Conservation (phyloP, 2,113 vertebrate species). For the Onychostruthus taczanowskii region DNA sequence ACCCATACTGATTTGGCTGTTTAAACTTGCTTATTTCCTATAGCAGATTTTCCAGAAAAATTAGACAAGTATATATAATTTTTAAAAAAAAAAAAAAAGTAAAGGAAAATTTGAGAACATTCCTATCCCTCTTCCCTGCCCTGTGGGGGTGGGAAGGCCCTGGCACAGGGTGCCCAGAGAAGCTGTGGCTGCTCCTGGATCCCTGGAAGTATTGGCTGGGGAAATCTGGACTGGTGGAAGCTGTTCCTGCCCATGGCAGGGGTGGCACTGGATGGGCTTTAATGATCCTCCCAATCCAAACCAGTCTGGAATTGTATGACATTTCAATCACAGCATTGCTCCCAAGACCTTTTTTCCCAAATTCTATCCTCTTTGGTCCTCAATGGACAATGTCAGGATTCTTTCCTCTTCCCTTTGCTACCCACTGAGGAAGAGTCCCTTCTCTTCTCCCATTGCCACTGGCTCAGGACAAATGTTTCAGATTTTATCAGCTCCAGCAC, state of each 20-base stretch:
- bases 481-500: neutral
- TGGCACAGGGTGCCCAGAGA: neutral
- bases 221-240: accelerated
- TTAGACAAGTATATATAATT: accelerated
- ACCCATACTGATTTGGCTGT: neutral
- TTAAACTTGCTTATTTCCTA: neutral
- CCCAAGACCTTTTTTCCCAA: neutral
- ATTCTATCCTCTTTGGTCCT: neutral
- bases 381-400: neutral
- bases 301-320: neutral
- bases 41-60: neutral
- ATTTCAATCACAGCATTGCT: neutral
- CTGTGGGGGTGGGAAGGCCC: accelerated
- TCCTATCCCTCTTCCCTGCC: neutral
- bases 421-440: neutral
- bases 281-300: neutral
- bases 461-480: neutral
- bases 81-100: neutral
- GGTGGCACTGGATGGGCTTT: neutral
- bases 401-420: neutral
- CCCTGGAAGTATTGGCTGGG: neutral
- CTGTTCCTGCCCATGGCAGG: neutral
- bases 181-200: neutral
- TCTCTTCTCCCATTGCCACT: neutral
- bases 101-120: neutral